Conservation (phyloP, 2,888 invertebrate species). For the Gari tellinella region DNA sequence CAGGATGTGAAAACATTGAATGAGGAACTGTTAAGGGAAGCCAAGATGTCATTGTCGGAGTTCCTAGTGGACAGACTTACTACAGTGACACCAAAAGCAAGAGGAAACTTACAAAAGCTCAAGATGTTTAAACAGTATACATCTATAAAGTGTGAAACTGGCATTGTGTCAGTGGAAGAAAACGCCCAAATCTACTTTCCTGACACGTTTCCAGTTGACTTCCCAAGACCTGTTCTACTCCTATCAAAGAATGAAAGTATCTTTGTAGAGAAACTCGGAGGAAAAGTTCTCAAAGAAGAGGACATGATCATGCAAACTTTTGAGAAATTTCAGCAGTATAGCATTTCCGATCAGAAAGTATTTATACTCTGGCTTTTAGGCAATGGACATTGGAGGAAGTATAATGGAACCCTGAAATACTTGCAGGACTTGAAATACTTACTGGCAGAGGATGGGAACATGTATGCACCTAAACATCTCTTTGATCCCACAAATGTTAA, state of each 20-base stretch:
- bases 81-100: too few relatives aligned
- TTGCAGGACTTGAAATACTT: neutral
- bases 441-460: neutral
- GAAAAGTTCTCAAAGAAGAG: neutral
- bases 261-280: slow-evolving; percentile 1
- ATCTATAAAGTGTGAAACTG: neutral
- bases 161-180: neutral
- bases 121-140: slow-evolving; percentile 4
- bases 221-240: slow-evolving; percentile 5
- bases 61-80: too few relatives aligned
- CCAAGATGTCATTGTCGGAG: too few relatives aligned
- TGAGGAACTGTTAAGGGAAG: too few relatives aligned
- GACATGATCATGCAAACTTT: slow-evolving; percentile 5
- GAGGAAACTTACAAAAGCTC: neutral
- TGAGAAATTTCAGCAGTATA: neutral
- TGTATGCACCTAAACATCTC: slow-evolving; percentile 24
- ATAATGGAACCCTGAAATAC: neutral
- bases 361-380: slow-evolving; percentile 10
- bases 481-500: slow-evolving; percentile 33
- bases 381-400: neutral
- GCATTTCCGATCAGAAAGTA: neutral
- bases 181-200: neutral
- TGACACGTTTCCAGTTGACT: slow-evolving; percentile 3
- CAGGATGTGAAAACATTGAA: too few relatives aligned
- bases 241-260: neutral